Percentiles rank a stretch among this genome's conserved stretches.
phyloP scores from a whole-genome alignment of 2,113 vertebrate species.

The Macaca mulatta region DNA sequence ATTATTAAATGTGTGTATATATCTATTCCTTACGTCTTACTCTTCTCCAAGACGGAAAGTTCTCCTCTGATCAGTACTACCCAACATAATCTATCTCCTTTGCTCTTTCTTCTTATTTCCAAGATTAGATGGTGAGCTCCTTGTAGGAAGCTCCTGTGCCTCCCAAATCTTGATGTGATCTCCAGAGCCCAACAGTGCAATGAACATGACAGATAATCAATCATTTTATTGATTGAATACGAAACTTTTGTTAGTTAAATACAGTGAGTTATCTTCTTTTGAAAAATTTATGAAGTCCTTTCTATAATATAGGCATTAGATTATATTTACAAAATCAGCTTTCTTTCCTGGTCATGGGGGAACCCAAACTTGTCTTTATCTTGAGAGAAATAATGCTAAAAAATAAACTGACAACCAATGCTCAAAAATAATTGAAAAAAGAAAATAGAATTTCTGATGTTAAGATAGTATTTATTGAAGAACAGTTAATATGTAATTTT shows the following conservation, averaged over 20 bases:
- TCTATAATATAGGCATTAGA: background rate
- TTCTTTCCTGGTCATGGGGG: background rate
- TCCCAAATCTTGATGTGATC: background rate
- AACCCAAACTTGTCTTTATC: background rate
- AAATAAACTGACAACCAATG: background rate
- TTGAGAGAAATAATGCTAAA: background rate
- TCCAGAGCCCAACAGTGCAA: background rate
- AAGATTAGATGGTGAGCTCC: background rate
- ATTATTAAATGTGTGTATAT: background rate
- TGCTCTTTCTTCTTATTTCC: background rate
- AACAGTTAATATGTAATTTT: background rate
- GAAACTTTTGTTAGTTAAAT: background rate
- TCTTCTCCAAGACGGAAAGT: background rate
- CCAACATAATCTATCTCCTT: no score
- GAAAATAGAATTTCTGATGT: background rate
- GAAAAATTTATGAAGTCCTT: background rate
- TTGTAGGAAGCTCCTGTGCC: background rate
- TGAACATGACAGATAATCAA: no score
- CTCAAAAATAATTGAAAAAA: background rate
- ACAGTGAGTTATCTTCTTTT: background rate
- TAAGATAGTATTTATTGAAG: constrained; percentile 45
- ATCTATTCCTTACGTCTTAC: background rate
- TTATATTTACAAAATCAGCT: background rate
- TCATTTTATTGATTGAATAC: background rate
- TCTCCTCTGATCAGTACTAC: background rate